phyloP scores from a whole-genome alignment of 2,797 vertebrate species.

The Acanthiza pusilla region DNA sequence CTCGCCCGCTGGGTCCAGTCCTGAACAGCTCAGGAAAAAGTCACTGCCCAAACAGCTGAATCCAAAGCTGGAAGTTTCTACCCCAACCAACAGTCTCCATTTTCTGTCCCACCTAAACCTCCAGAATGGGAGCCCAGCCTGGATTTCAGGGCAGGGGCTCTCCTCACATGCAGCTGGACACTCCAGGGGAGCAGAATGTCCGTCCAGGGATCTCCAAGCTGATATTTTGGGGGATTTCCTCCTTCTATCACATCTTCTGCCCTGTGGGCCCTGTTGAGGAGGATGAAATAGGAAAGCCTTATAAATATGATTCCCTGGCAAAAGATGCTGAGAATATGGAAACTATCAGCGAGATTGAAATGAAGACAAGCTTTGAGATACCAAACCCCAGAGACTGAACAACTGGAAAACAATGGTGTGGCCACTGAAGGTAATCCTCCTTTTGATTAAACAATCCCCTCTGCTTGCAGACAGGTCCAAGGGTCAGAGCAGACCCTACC shows the following conservation, averaged over 20 bases:
- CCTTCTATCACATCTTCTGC: background rate
- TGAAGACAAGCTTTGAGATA: no score
- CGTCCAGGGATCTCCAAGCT: background rate
- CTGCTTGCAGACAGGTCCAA: no score
- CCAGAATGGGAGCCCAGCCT: background rate
- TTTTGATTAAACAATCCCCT: no score
- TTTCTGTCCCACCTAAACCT: background rate
- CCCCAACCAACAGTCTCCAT: background rate
- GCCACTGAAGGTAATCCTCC: no score
- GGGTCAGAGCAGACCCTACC: no score
- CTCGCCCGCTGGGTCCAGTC: background rate
- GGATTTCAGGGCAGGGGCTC: background rate
- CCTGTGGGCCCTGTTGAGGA: background rate
- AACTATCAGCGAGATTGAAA: no score
- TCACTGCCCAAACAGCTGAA: background rate
- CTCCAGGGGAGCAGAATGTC: no score
- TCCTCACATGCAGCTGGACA: background rate
- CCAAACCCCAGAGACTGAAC: no score
- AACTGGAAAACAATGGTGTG: no score
- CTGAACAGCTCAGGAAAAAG: background rate
- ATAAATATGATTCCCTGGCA: no score
- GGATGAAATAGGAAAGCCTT: no score
- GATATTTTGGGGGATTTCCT: background rate
- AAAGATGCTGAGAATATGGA: no score
- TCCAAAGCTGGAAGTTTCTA: background rate